Evolutionary conservation across 2,797 vertebrate species (phyloP).

Genomic region (Oophaga sylvatica): DNA sequence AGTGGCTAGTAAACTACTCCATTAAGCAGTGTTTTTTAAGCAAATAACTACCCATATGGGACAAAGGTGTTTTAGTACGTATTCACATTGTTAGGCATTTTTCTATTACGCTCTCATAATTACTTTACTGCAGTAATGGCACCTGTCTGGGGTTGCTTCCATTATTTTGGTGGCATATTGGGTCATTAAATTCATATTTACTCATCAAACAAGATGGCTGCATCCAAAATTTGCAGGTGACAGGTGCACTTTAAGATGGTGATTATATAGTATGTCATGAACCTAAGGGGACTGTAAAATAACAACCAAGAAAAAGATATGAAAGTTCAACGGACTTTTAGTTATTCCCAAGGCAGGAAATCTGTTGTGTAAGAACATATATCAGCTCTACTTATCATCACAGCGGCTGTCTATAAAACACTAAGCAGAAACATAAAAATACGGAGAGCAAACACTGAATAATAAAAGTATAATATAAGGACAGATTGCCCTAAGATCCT

Average conservation of each 20-base stretch:
- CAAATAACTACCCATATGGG: conserved; percentile 14
- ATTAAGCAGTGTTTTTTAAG: conserved; percentile 22
- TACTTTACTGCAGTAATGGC: not conserved
- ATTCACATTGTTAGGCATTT: conserved; percentile 7
- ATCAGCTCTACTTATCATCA: conserved; percentile 24
- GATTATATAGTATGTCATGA: not conserved
- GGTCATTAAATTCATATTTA: not conserved
- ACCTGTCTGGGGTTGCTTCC: too few species aligned
- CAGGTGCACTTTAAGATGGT: not conserved
- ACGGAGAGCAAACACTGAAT: not conserved
- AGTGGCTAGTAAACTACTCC: conserved; percentile 22
- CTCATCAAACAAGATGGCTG: not conserved
- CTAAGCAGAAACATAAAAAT: conserved; percentile 42
- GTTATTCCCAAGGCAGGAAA: conserved; percentile 30
- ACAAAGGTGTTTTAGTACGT: conserved; percentile 18
- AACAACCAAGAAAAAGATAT: not conserved
- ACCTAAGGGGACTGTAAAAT: not conserved
- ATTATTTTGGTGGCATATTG: not conserved
- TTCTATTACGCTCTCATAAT: not conserved
- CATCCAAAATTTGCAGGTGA: not conserved
- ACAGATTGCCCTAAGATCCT: not conserved
- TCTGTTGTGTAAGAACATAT: conserved; percentile 20
- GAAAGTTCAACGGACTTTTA: conserved; percentile 27
- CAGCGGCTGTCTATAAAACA: conserved; percentile 40
- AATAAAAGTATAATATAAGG: conserved; percentile 12